These are phyloP conservation scores for Hemibagrus wyckioides DNA, from an alignment of 2,113 vertebrate genomes.

Conservation along the genomic window DNA sequence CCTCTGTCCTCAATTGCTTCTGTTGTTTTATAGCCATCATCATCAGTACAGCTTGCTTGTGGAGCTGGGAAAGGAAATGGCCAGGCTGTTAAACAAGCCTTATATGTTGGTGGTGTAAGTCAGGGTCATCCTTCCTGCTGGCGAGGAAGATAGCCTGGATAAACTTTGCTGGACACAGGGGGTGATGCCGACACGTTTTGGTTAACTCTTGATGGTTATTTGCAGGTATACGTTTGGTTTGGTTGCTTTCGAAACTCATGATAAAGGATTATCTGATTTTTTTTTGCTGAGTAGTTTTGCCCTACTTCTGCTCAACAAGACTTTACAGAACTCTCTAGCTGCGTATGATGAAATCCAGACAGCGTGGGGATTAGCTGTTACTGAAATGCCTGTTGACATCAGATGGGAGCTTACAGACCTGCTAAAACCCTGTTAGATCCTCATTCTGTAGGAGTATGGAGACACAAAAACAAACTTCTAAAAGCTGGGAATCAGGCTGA, in stretches of 20 bases:
- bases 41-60: slow-evolving; percentile 42
- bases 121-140: slow-evolving; percentile 55
- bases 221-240: background rate
- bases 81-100: slow-evolving; percentile 51
- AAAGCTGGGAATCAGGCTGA: slow-evolving; percentile 41
- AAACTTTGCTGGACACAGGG: slow-evolving; percentile 24
- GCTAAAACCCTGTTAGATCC: slow-evolving; percentile 45
- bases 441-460: slow-evolving; percentile 33
- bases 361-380: slow-evolving; percentile 47
- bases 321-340: background rate
- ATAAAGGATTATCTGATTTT: background rate
- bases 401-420: slow-evolving; percentile 54
- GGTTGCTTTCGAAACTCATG: background rate
- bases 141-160: slow-evolving; percentile 40
- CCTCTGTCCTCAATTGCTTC: slow-evolving; percentile 55
- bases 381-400: slow-evolving; percentile 51
- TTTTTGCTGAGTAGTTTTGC: background rate
- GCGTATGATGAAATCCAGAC: slow-evolving; percentile 5
- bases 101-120: slow-evolving; percentile 48
- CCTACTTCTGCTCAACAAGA: background rate
- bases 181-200: background rate
- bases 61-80: slow-evolving; percentile 55
- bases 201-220: background rate
- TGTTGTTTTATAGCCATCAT: slow-evolving; percentile 50
- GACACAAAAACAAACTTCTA: slow-evolving; percentile 42